Evolutionary conservation across 2,888 invertebrate genomes (phyloP).

Genomic region (Leptinotarsa peninsularis): DNA sequence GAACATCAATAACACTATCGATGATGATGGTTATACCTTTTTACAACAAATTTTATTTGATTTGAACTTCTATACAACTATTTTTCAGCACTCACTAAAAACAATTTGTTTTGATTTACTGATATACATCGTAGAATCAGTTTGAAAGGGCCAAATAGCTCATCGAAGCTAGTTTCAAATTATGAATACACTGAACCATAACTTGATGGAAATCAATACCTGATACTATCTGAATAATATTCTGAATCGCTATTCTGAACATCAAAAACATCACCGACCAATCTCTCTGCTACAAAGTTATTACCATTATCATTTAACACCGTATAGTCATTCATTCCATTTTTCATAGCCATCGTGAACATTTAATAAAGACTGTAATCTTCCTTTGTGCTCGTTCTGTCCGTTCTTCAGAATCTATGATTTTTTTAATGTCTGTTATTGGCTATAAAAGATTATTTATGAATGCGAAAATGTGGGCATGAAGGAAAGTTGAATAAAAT

Average conservation of each 20-base stretch:
- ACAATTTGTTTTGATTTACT: too few species aligned
- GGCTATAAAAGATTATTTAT: not conserved
- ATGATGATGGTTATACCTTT: too few species aligned
- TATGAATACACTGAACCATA: too few species aligned
- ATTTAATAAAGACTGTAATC: slow-evolving; percentile 1
- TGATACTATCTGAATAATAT: too few species aligned
- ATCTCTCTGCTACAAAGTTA: not conserved
- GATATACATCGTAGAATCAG: too few species aligned
- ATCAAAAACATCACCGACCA: not conserved
- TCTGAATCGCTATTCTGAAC: not conserved
- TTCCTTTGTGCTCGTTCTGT: not conserved
- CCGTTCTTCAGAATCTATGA: not conserved
- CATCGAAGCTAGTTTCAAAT: too few species aligned
- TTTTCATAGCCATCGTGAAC: not conserved
- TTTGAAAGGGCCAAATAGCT: too few species aligned
- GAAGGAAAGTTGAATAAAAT: not conserved
- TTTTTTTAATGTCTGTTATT: not conserved
- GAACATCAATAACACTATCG: too few species aligned
- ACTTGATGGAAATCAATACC: too few species aligned
- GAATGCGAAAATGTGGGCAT: not conserved
- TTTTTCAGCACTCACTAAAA: too few species aligned
- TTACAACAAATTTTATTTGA: too few species aligned
- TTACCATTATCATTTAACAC: not conserved
- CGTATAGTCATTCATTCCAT: not conserved
- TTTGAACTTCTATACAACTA: too few species aligned